Conservation (phyloP, 2,888 invertebrate genomes). For the Scrobipalpa atriplicella region DNA sequence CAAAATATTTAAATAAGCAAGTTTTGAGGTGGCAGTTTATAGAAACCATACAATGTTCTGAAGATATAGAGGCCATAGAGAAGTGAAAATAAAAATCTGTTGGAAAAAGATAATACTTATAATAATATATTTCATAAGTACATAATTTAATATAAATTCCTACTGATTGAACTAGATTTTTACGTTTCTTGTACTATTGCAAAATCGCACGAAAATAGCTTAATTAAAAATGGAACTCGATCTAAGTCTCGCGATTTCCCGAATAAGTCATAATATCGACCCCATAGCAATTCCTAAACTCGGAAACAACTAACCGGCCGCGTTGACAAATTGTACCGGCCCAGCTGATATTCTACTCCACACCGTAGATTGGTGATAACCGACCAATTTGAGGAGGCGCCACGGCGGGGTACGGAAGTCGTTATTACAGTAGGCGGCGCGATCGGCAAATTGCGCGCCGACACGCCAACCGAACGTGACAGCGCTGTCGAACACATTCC, state of each 20-base stretch:
- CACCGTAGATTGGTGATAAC: constrained; percentile 81
- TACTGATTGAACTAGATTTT: too few relatives aligned
- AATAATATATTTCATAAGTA: too few relatives aligned
- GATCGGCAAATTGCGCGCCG: constrained; percentile 77
- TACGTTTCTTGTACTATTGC: too few relatives aligned
- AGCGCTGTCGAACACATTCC: constrained; percentile 80
- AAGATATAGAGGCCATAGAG: too few relatives aligned
- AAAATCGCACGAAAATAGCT: too few relatives aligned
- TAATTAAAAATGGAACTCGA: neutral
- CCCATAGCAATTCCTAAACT: constrained; percentile 53
- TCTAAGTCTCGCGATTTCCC: constrained; percentile 23
- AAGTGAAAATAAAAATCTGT: too few relatives aligned
- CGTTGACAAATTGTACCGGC: constrained; percentile 76
- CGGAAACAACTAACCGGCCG: constrained; percentile 61
- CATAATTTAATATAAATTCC: too few relatives aligned
- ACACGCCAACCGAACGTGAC: constrained; percentile 81
- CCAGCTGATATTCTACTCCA: constrained; percentile 75
- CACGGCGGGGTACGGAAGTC: constrained; percentile 81
- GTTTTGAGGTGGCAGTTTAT: too few relatives aligned
- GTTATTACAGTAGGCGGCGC: constrained; percentile 82
- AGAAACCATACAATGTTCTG: too few relatives aligned
- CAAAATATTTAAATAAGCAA: too few relatives aligned
- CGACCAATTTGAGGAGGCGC: constrained; percentile 83
- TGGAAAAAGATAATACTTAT: too few relatives aligned
- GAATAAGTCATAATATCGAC: constrained; percentile 37